Evolutionary conservation across 2,113 vertebrate genomes (phyloP).

Genomic region (Crypturellus undulatus): DNA sequence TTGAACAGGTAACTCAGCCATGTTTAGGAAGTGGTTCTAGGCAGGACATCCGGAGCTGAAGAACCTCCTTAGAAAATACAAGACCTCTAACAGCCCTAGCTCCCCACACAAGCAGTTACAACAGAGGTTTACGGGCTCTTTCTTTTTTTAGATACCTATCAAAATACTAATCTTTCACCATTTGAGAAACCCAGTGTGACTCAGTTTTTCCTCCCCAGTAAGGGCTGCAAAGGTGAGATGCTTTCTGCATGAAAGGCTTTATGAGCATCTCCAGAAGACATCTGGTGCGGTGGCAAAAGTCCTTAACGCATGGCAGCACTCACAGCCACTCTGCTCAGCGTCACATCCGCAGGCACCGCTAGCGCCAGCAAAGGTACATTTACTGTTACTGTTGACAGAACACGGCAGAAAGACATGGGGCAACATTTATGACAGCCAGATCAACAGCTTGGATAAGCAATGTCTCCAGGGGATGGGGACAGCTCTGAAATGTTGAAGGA

Average conservation of each 20-base stretch:
- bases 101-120: background rate
- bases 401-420: background rate
- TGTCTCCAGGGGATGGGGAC: background rate
- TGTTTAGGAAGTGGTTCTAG: background rate
- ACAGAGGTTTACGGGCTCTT: rapidly evolving
- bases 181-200: background rate
- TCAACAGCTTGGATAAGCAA: background rate
- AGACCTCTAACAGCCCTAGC: background rate
- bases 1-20: background rate
- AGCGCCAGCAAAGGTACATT: rapidly evolving
- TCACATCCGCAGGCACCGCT: background rate
- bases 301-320: background rate
- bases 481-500: background rate
- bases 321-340: background rate
- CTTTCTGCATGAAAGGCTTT: background rate
- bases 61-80: background rate
- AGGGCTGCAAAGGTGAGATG: background rate
- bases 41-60: background rate
- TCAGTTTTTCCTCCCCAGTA: background rate
- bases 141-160: background rate
- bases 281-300: rapidly evolving
- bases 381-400: background rate
- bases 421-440: background rate
- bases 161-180: background rate
- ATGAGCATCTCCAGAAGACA: rapidly evolving